phyloP scores from a whole-genome alignment of 2,888 invertebrate genomes.

The Lutraria lutraria region DNA sequence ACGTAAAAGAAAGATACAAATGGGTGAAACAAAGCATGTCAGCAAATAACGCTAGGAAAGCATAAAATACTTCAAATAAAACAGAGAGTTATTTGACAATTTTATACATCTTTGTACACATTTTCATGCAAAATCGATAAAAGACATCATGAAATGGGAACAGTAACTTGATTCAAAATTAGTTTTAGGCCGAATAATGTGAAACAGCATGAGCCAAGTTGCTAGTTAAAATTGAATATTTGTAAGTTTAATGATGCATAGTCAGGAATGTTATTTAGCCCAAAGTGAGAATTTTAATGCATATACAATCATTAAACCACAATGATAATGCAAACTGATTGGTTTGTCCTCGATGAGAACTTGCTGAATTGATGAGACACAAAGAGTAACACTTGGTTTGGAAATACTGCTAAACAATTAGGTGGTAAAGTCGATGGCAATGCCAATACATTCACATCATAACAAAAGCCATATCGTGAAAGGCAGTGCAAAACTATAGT shows the following conservation, averaged over 20 bases:
- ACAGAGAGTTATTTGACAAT: background rate
- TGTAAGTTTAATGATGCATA: background rate
- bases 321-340: background rate
- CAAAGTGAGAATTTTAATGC: conserved; percentile 16
- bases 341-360: background rate
- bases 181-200: conserved; percentile 4
- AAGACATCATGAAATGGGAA: conserved; percentile 10
- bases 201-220: background rate
- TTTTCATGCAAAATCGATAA: conserved; percentile 3
- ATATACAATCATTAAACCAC: background rate
- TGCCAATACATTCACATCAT: background rate
- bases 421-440: background rate
- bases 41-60: background rate
- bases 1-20: too few relatives aligned
- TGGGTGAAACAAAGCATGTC: background rate
- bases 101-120: background rate
- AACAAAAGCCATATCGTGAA: too few relatives aligned
- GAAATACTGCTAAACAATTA: background rate
- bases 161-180: background rate
- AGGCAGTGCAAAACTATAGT: too few relatives aligned
- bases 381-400: background rate
- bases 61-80: background rate
- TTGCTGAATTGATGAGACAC: background rate
- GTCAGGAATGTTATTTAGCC: background rate
- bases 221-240: conserved; percentile 6